phyloP scores from a whole-genome alignment of 2,113 vertebrate species.

The Erpornis zantholeuca region DNA sequence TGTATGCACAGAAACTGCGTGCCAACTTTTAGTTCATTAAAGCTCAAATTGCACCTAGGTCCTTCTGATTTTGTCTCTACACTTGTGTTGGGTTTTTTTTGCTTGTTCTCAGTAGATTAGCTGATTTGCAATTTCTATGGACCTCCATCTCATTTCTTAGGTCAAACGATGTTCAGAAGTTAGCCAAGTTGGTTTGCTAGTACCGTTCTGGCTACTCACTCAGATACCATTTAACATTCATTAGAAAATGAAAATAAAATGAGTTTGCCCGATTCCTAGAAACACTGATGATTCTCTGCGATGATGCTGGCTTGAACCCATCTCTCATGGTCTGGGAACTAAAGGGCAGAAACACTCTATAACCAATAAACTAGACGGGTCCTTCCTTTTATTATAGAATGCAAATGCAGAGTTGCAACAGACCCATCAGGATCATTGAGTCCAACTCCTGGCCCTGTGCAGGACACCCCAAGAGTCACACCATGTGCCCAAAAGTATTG shows the following conservation, averaged over 20 bases:
- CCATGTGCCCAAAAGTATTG: not conserved
- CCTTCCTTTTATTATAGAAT: not conserved
- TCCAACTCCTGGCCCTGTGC: not conserved
- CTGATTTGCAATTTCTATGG: not conserved
- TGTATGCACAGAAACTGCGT: not conserved
- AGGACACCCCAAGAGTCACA: not conserved
- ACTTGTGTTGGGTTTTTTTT: not conserved
- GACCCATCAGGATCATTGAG: fast-evolving
- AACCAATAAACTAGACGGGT: not conserved
- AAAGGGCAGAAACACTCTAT: not conserved
- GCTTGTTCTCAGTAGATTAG: not conserved
- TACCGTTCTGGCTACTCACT: not conserved
- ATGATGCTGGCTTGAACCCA: not conserved
- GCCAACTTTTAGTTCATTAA: not conserved
- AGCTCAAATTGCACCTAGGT: not conserved
- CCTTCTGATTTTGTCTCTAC: not conserved
- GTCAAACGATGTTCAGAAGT: not conserved
- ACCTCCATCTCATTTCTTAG: not conserved
- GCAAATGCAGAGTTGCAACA: not conserved
- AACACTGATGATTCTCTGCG: not conserved
- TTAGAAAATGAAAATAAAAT: not conserved
- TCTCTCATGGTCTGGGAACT: not conserved
- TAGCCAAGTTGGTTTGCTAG: not conserved
- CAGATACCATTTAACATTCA: not conserved
- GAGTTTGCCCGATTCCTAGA: not conserved